Conservation (phyloP, 2,797 vertebrate species). For the Manis crassicaudata region DNA sequence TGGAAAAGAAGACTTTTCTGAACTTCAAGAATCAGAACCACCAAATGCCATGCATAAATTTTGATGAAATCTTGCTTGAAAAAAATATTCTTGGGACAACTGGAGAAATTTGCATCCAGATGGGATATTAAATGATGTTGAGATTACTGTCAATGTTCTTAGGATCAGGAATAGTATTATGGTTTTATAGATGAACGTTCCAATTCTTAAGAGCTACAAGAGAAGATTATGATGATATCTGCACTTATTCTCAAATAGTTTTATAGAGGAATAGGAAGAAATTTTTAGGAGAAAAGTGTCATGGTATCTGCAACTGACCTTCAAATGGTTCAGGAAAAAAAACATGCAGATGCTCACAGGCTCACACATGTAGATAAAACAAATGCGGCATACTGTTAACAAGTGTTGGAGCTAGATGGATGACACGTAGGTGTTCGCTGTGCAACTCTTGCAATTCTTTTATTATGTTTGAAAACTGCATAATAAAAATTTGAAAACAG, state of each 20-base stretch:
- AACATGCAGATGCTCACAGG: not conserved
- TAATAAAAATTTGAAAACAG: slow-evolving; percentile 35
- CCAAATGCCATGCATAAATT: not conserved
- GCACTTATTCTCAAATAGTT: not conserved
- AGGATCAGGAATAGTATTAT: not conserved
- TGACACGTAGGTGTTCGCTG: not conserved
- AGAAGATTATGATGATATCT: not conserved
- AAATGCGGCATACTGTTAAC: not conserved
- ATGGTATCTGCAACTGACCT: not conserved
- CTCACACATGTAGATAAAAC: not conserved
- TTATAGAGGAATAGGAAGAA: not conserved
- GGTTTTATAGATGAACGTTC: not conserved
- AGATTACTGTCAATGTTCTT: not conserved
- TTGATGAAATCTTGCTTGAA: not conserved
- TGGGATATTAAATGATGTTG: not conserved
- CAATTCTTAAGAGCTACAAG: not conserved
- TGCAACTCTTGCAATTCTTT: slow-evolving; percentile 17
- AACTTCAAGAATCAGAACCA: not conserved
- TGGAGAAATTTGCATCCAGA: not conserved
- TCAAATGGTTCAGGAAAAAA: not conserved
- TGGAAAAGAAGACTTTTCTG: not conserved
- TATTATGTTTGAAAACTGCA: slow-evolving; percentile 53
- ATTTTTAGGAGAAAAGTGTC: not conserved
- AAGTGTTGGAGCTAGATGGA: not conserved
- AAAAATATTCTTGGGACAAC: not conserved